A percentile compares a stretch with the other conserved stretches of the same genome.
These are phyloP conservation scores for Physocephala rufipes DNA, from an alignment of 2,888 invertebrate species.

Conservation along the genomic window DNA sequence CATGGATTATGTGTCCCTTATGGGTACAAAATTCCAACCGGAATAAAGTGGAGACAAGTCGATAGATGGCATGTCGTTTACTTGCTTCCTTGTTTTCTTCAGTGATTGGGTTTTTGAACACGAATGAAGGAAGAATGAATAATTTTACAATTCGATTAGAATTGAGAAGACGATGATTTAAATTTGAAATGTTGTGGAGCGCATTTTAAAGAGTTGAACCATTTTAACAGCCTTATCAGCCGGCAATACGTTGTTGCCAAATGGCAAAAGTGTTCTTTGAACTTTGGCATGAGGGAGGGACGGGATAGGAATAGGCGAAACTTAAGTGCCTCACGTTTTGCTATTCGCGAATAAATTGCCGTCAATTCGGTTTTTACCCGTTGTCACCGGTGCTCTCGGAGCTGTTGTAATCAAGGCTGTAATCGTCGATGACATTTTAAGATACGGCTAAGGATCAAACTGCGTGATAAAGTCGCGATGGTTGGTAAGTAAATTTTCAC, in stretches of 20 bases:
- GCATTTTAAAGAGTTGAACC: constrained; percentile 28
- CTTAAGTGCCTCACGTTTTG: constrained; percentile 34
- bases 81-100: background rate
- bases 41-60: background rate
- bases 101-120: too few species aligned
- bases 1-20: background rate
- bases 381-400: too few species aligned
- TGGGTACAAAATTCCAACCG: background rate
- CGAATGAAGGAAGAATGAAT: constrained; percentile 20
- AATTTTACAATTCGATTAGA: constrained; percentile 34
- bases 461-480: background rate
- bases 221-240: background rate
- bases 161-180: constrained; percentile 20
- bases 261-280: background rate
- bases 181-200: constrained; percentile 25
- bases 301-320: background rate
- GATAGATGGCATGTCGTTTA: constrained; percentile 30
- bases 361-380: too few species aligned
- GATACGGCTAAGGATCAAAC: background rate
- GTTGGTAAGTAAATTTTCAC: background rate
- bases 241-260: background rate
- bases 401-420: constrained; percentile 21
- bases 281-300: background rate
- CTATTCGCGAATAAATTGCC: constrained; percentile 16
- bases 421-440: constrained; percentile 1